Evolutionary conservation across 2,888 invertebrate species (phyloP).

Genomic region (Andrena trimmerana): DNA sequence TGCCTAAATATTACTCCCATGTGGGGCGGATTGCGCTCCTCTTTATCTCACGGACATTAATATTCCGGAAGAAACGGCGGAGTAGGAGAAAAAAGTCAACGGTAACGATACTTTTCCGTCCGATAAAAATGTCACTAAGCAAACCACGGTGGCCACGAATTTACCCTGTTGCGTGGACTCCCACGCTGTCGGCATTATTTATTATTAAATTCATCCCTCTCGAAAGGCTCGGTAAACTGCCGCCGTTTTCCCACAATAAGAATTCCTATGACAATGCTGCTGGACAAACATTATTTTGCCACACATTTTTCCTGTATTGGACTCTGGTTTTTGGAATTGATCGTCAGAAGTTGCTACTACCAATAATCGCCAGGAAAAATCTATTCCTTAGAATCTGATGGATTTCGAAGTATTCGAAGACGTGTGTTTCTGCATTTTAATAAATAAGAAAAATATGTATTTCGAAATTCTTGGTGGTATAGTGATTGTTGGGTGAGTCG

Average conservation of each 20-base stretch:
- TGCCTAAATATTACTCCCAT: not conserved
- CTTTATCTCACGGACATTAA: conserved; percentile 16
- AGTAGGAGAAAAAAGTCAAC: not conserved
- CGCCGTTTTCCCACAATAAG: conserved; percentile 12
- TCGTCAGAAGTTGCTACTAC: not conserved
- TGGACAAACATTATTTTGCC: not conserved
- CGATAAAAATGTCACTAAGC: conserved; percentile 31
- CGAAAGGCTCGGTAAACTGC: conserved; percentile 19
- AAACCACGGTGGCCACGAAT: conserved; percentile 10
- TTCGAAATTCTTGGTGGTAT: too few relatives aligned
- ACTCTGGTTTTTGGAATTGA: not conserved
- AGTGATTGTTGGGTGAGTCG: too few relatives aligned
- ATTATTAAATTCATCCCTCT: conserved; percentile 41
- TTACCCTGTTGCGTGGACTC: conserved; percentile 19
- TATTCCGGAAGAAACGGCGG: conserved; percentile 13
- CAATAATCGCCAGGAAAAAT: too few relatives aligned
- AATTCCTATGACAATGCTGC: not conserved
- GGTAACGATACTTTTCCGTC: conserved; percentile 3
- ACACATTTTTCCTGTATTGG: not conserved
- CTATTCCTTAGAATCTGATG: too few relatives aligned
- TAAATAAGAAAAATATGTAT: too few relatives aligned
- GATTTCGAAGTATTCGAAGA: too few relatives aligned
- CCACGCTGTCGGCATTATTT: conserved; percentile 22
- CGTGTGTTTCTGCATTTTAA: too few relatives aligned
- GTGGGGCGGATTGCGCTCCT: not conserved